phyloP scores from a whole-genome alignment of 2,797 vertebrate species.

The Otus scops region DNA sequence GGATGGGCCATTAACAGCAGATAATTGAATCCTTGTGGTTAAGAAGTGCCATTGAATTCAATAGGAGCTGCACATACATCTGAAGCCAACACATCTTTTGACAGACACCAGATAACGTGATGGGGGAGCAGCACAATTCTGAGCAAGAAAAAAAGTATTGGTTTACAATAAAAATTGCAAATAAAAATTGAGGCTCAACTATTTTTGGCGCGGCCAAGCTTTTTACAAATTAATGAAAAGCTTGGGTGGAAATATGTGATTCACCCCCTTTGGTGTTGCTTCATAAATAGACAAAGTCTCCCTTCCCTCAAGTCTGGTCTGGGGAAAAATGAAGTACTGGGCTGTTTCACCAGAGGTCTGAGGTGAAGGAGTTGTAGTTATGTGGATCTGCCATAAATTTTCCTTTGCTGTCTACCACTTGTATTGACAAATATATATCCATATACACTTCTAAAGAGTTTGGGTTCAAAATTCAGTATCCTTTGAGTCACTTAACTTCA shows the following conservation, averaged over 20 bases:
- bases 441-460: not conserved
- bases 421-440: not conserved
- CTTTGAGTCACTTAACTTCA: not conserved
- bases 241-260: not conserved
- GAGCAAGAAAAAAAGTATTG: not conserved
- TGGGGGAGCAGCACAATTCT: not conserved
- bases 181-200: not conserved
- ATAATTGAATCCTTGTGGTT: constrained; percentile 19
- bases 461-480: not conserved
- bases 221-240: not conserved
- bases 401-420: not conserved
- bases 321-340: not conserved
- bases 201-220: not conserved
- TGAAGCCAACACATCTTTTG: not conserved
- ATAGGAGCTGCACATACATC: not conserved
- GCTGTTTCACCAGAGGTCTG: not conserved
- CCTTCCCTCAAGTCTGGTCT: not conserved
- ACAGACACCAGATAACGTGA: not conserved
- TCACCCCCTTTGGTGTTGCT: not conserved
- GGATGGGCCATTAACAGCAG: constrained; percentile 10
- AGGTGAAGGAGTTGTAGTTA: not conserved
- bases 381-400: not conserved
- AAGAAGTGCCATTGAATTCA: not conserved
- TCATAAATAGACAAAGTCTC: not conserved
- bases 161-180: not conserved